Base-by-base conservation (phyloP, 1,140 invertebrate genomes). In the Solen grandis region DNA sequence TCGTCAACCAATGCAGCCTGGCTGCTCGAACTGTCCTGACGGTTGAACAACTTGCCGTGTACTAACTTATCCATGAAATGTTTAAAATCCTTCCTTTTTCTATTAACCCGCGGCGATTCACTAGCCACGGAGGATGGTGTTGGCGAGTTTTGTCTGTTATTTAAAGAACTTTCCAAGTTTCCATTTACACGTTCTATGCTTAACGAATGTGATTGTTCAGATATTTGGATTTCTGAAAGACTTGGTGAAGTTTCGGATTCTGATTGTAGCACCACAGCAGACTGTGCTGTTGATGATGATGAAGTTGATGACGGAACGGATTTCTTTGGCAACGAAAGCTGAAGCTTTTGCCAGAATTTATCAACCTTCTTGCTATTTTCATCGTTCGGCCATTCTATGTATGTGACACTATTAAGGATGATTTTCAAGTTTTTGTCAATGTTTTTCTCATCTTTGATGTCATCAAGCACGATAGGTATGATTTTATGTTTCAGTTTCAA, bases 401-500 rank as follows among this genome's bases (percentile, higher is more conserved):
- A 91, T 2, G 90, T 90, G 0, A 91, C 87, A 22, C 87, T 89
- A 35, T 86, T 85, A 4, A 91, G 77, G 38, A 91, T 90, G 38
- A 79, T 76, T 74, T 83, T 79, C 1, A 91, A 73, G 52, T 88
- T 89, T 55, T 81, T 86, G 73, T 91, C 90, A 25, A 86, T 66
- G 29, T 76, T 77, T 16, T 76, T 77, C 8, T 85, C 41, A 13
- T 85, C 73, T 2, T 73, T 65, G 25, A 90, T 84, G 66, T 89
- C 87, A 22, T 88, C 85, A 19, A 91, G 72, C n/a, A 91, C 74
- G 50, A 91, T 73, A 16, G 90, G 90, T 57, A 91, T 89, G 31
- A 91, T 89, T 75, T 86, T 90, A 78, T 91, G 90, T 65, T 86
- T 87, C 31, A 89, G 78, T 65, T 88, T 87, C 5, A 91, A 73